Percentiles rank a stretch among this genome's conserved stretches.
These are phyloP conservation scores for Chamaea fasciata DNA, from an alignment of 2,113 vertebrate genomes.

Conservation along the genomic window DNA sequence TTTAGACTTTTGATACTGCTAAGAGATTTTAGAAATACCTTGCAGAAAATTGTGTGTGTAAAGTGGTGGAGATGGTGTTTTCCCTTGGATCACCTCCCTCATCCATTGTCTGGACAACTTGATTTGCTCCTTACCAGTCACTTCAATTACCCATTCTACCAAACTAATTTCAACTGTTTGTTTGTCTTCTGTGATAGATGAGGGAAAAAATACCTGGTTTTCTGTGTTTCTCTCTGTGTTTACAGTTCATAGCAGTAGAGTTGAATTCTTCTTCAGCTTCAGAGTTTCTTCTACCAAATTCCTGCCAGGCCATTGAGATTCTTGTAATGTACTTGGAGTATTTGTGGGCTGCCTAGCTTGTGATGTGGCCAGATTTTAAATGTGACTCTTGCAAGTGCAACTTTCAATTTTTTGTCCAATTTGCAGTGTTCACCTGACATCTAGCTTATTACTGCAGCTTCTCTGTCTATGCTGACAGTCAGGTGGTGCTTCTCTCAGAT, in stretches of 20 bases:
- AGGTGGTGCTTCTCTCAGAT: background rate
- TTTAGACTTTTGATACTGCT: background rate
- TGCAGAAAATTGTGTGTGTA: background rate
- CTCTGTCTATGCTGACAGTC: background rate
- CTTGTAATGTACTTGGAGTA: background rate
- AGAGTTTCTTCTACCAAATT: background rate
- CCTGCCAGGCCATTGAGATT: background rate
- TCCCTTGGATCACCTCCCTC: background rate
- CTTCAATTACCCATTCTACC: background rate
- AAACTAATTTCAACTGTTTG: background rate
- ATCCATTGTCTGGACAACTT: background rate
- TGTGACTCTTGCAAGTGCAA: background rate
- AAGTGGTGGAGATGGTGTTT: background rate
- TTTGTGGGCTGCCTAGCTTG: background rate
- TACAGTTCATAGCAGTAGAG: background rate
- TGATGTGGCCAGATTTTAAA: background rate
- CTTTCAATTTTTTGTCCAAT: background rate
- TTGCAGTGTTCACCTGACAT: background rate
- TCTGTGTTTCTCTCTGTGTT: background rate
- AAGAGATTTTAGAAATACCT: background rate
- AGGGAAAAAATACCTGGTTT: background rate
- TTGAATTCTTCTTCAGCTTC: background rate
- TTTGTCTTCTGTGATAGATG: background rate
- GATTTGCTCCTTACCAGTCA: background rate
- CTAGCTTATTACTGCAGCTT: background rate